A percentile compares a stretch with the other conserved stretches of the same genome.
Conservation (phyloP, 2,113 vertebrate genomes). For the Aptenodytes forsteri region DNA sequence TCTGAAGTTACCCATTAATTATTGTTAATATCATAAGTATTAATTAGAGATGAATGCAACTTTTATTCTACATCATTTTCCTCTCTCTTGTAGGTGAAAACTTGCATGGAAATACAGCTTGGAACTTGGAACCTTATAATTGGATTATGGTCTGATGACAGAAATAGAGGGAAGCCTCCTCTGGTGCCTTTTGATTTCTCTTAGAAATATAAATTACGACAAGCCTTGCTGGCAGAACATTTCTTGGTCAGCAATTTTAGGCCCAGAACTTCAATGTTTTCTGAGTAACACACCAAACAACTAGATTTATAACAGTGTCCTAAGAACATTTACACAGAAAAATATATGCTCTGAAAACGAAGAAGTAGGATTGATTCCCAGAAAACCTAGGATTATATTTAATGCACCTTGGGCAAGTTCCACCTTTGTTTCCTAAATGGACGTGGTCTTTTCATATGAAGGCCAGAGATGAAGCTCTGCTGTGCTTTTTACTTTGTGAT, state of each 20-base stretch:
- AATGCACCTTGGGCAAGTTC: slow-evolving; percentile 26
- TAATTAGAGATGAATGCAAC: slow-evolving; percentile 5
- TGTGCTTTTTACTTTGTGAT: not conserved
- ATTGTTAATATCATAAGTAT: not conserved
- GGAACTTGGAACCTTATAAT: slow-evolving; percentile 28
- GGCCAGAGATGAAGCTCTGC: not conserved
- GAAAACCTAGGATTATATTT: slow-evolving; percentile 27
- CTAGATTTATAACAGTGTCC: slow-evolving; percentile 12
- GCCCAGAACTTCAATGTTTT: slow-evolving; percentile 34
- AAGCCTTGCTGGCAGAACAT: slow-evolving; percentile 58
- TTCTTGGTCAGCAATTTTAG: slow-evolving; percentile 63
- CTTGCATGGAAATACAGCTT: slow-evolving; percentile 16
- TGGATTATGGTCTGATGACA: slow-evolving; percentile 52
- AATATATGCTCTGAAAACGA: slow-evolving; percentile 28
- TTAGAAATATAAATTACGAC: slow-evolving; percentile 56
- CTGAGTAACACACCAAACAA: not conserved
- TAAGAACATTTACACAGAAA: slow-evolving; percentile 25
- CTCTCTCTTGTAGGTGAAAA: slow-evolving; percentile 62
- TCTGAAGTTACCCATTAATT: not conserved
- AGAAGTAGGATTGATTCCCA: slow-evolving; percentile 4
- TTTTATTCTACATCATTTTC: slow-evolving; percentile 43
- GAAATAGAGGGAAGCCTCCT: slow-evolving; percentile 50
- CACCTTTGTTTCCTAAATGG: slow-evolving; percentile 23
- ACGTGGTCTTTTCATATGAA: not conserved
- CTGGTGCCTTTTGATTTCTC: slow-evolving; percentile 16